Conservation (phyloP, 1,140 invertebrate species). For the Cyphomyrmex costatus region DNA sequence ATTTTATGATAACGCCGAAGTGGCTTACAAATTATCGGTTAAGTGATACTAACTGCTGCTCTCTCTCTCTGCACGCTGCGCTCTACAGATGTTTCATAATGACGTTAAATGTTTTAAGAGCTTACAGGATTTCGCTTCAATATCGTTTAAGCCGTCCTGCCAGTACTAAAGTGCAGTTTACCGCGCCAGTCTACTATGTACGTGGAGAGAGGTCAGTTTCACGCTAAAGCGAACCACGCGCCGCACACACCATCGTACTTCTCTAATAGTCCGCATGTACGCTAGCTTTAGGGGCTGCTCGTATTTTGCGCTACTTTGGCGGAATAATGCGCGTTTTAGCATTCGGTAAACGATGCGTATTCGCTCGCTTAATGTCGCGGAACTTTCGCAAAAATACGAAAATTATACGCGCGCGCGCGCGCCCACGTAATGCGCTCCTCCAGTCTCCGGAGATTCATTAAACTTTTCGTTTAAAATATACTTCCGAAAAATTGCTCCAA, state of each 20-base stretch:
- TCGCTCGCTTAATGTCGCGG: slow-evolving; percentile 24
- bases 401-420: too few relatives aligned
- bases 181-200: slow-evolving; percentile 65
- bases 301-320: slow-evolving; percentile 42
- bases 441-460: background rate
- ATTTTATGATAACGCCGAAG: slow-evolving; percentile 59
- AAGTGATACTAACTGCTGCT: slow-evolving; percentile 60
- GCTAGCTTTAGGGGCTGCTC: slow-evolving; percentile 35
- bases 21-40: slow-evolving; percentile 65
- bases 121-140: slow-evolving; percentile 75
- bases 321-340: slow-evolving; percentile 67
- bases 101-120: slow-evolving; percentile 75
- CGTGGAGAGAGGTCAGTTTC: slow-evolving; percentile 75
- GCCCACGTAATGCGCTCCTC: too few relatives aligned
- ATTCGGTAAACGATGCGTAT: slow-evolving; percentile 28
- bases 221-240: slow-evolving; percentile 71
- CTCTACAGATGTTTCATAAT: slow-evolving; percentile 67
- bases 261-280: slow-evolving; percentile 45
- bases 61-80: slow-evolving; percentile 26
- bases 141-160: slow-evolving; percentile 74
- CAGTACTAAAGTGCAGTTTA: slow-evolving; percentile 77
- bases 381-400: background rate
- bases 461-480: background rate
- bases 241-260: slow-evolving; percentile 43
- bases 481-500: background rate